These are phyloP conservation scores for Microcebus ravelobensis DNA, from an alignment of 2,113 vertebrate genomes.

Conservation along the genomic window DNA sequence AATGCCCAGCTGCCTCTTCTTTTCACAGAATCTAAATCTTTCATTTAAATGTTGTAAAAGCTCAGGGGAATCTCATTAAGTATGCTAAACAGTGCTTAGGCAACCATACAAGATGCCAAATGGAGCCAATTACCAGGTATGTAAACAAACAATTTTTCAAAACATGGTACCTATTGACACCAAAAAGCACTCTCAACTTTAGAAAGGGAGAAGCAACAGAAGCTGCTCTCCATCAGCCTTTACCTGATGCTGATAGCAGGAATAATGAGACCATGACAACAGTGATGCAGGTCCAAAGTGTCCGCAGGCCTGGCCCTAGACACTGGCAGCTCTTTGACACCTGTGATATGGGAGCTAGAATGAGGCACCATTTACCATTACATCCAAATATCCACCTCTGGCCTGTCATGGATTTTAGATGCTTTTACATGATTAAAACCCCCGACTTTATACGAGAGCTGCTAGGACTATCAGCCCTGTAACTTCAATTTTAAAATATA, in stretches of 20 bases:
- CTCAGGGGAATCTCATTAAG: neutral
- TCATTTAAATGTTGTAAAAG: neutral
- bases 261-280: neutral
- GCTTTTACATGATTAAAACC: neutral
- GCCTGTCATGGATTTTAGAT: neutral
- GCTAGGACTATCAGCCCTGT: neutral
- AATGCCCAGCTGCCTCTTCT: neutral
- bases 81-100: neutral
- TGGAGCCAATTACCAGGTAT: neutral
- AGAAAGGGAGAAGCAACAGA: neutral
- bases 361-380: neutral
- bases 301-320: neutral
- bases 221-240: neutral
- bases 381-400: neutral
- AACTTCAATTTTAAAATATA: neutral
- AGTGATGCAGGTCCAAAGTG: neutral
- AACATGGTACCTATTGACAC: neutral
- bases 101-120: neutral
- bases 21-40: neutral
- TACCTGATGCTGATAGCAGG: neutral
- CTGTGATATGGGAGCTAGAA: neutral
- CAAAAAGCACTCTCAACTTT: neutral
- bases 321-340: neutral
- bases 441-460: neutral
- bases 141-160: neutral